Evolutionary conservation across 2,113 vertebrate species (phyloP), one percentile per base, ranked within the genome.

Genomic region (Nothoprocta pentlandii): DNA sequence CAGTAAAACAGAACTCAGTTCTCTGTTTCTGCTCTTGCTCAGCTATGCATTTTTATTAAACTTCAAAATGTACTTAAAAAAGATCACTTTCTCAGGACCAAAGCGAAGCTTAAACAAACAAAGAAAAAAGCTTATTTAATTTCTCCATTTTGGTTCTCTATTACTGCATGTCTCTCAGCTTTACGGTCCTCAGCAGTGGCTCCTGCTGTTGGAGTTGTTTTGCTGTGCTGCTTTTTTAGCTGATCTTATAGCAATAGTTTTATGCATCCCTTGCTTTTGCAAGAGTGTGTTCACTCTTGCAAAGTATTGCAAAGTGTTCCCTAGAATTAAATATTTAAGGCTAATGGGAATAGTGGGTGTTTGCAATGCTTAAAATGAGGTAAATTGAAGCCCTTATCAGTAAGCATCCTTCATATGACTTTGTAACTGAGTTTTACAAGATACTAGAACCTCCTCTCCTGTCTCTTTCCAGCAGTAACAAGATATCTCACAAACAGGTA

Each of bases 271-370:
- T 94, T 74, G 46, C 76, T 80, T 39, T 8, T 39, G 36, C 36
- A 39, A 39, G 36, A 39, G 36, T 39, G 36, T 39, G 36, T 39
- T 39, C 36, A 39, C 36, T 39, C 36, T 39, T 39, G 36, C 36
- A 39, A 39, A 39, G 1, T 9, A 25, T 54, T 88, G 36, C 56
- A 89, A 89, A 92, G 34, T 86, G 62, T 76, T 77, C 84, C 25
- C 63, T 89, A 56, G 59, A 92, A 82, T 77, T 87, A 81, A 95
- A 85, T 69, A 63, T 76, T 83, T 90, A 70, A 64, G 88, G 67
- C 53, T 91, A 89, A 88, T 63, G 76, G 73, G 74, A 93, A 32
- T 54, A 84, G 70, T 11, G 88, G 71, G 26, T 32, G 41, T 95
- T 92, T 79, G 51, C 69, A 80, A 19, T 90, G 78, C 92, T 81